Base-by-base conservation (phyloP, 2,113 vertebrate genomes). In the Microtus ochrogaster region DNA sequence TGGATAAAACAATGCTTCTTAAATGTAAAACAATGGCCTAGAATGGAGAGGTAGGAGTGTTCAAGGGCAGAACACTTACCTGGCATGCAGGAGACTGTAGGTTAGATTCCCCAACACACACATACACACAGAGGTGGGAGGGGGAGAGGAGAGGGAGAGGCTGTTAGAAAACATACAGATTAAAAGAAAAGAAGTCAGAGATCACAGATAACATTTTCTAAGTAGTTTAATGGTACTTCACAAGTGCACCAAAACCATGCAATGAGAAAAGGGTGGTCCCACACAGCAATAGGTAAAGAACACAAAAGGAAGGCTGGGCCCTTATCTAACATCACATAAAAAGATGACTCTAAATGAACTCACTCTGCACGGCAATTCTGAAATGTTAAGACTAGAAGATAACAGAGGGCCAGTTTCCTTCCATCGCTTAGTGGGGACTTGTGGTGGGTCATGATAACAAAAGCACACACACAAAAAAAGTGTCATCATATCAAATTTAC, bases 371-470 rank as follows among this genome's bases (percentile, higher is more conserved):
- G 73, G 76, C 55, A 82, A 77, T 5, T 17, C 49, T 55, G 28
- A 79, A 79, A 55, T 52, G 49, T 1, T 36, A 79, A 30, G 28
- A 79, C 83, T 89, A 77, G 19, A 93, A 95, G 88, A 85, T 91
- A 95, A 97, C 49, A 92, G n/a, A 24, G 5, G 9, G 30, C 49
- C 79, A 78, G 36, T 22, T 70, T 86, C 61, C 49, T 41, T 26
- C 47, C n/a, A 61, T 2, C 82, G 36, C 82, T 86, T 90, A 49
- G 16, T n/a, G 92, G 70, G 24, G 5, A 89, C 44, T 92, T 89
- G n/a, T 49, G 47, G 47, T 91, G 84, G 65, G 72, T 65, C 70
- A 36, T 33, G 41, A 91, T 36, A 78, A 89, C 36, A 66, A 88
- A 86, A 68, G 26, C 36, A 55, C 73, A 96, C 70, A 70, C 49